These are phyloP conservation scores for Amphiprion ocellaris DNA, from an alignment of 2,113 vertebrate genomes.

Conservation along the genomic window DNA sequence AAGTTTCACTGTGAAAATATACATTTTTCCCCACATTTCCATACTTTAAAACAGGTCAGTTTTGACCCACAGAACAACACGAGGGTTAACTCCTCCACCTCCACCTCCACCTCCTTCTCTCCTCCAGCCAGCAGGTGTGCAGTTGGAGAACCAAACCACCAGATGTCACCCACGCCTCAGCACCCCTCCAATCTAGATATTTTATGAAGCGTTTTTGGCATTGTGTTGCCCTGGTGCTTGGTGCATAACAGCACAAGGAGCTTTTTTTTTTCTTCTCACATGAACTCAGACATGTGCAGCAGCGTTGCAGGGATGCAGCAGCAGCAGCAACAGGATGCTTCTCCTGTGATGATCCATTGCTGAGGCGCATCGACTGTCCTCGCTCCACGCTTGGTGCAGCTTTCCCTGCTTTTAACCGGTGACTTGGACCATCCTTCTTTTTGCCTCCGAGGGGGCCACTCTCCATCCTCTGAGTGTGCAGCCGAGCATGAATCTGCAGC, in stretches of 20 bases:
- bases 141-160: constrained; percentile 62
- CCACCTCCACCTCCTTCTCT: constrained; percentile 5
- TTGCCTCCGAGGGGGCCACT: constrained; percentile 67
- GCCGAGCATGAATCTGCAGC: constrained; percentile 69
- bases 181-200: constrained; percentile 41
- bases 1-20: too few species aligned
- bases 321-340: constrained; percentile 57
- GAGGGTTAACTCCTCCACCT: too few species aligned
- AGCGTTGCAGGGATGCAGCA: constrained; percentile 5
- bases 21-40: too few species aligned
- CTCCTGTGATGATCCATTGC: constrained; percentile 36
- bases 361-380: constrained; percentile 31
- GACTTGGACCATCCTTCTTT: constrained; percentile 61
- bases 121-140: constrained; percentile 23
- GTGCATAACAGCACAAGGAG: constrained; percentile 33
- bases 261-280: neutral
- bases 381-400: constrained; percentile 42
- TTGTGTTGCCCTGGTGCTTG: constrained; percentile 37
- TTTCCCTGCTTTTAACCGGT: constrained; percentile 26
- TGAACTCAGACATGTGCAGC: constrained; percentile 22
- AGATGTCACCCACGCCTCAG: constrained; percentile 71
- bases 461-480: constrained; percentile 59
- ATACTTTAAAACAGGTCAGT: too few species aligned
- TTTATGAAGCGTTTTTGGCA: constrained; percentile 58
- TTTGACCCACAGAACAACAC: too few species aligned